Base-by-base conservation (phyloP, 2,113 vertebrate genomes). In the Cichladusa arquata region DNA sequence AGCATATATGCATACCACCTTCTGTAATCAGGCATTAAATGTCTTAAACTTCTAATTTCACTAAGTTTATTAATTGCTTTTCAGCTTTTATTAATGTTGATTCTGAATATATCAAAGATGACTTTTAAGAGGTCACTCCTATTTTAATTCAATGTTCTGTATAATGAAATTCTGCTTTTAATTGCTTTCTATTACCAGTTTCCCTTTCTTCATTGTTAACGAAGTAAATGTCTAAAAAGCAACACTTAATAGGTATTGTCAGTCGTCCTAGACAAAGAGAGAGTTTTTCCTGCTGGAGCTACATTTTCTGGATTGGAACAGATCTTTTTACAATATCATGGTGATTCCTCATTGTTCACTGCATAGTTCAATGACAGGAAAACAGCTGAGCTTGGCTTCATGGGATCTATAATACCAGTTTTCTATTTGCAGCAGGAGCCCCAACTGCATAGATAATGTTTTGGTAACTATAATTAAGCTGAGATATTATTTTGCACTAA, bases 181-280 rank as follows among this genome's bases (percentile, higher is more conserved):
- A 90, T 83, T 88, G 82, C 71, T 64, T 88, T 83, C 73, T 83
- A 90, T 74, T 92, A 48, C 47, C 15, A 3, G 69, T 60, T 90
- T 77, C 76, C n/a, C 57, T 73, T 93, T 80, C 74, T 90, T 88
- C 90, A 91, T 26, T 42, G 12, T 78, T 93, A 93, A 73, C 1
- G 17, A 92, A 92, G 69, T 67, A 66, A 58, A 82, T 38, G 67
- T 25, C 87, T 90, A 76, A 76, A 78, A 89, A 81, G 57, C 57
- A 92, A 70, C 31, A 77, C 34, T 70, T 65, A 82, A 80, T n/a
- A 93, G 54, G n/a, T 54, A 83, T 33, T 90, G 90, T 88, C 93
- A 92, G 77, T 77, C 87, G 92, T 31, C 2, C 3, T 58, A 81
- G 45, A 24, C 76, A 89, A 67, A 89, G 42, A 50, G 6, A 83